These are phyloP conservation scores for Priocnemis perturbator DNA, from an alignment of 2,888 invertebrate genomes.

Conservation along the genomic window DNA sequence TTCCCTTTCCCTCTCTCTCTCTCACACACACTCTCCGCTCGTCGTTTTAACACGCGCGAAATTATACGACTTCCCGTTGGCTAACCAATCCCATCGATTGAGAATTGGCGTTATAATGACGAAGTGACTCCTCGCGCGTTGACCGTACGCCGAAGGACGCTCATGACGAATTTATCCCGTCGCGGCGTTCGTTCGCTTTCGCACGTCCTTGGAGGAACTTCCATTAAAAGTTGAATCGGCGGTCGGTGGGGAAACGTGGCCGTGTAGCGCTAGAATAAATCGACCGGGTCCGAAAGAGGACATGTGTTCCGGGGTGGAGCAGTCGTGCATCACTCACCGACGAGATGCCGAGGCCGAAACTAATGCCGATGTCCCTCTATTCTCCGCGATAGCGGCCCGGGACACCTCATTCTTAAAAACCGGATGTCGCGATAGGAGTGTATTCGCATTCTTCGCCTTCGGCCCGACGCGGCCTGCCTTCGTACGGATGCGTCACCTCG, in stretches of 20 bases:
- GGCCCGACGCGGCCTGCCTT: background rate
- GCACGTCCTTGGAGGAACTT: background rate
- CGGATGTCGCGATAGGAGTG: conserved; percentile 14
- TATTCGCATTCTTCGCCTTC: conserved; percentile 16
- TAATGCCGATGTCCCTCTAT: background rate
- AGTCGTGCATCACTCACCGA: conserved; percentile 3
- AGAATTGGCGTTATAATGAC: conserved; percentile 5
- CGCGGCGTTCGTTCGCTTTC: conserved; percentile 4
- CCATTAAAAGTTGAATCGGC: conserved; percentile 15
- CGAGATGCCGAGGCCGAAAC: background rate
- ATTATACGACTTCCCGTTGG: background rate
- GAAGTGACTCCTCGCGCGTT: background rate
- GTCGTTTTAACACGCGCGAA: too few species aligned
- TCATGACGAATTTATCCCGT: too few species aligned
- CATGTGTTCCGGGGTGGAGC: conserved; percentile 1
- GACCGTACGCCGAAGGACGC: too few species aligned
- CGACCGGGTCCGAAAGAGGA: background rate
- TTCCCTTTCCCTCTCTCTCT: too few species aligned
- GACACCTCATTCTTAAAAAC: conserved; percentile 5
- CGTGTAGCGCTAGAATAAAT: conserved; percentile 1
- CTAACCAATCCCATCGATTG: conserved; percentile 2
- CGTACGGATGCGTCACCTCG: conserved; percentile 7
- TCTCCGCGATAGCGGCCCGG: background rate
- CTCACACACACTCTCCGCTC: too few species aligned
- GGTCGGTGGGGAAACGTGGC: background rate